Evolutionary conservation across 2,888 invertebrate genomes (phyloP), one percentile per base, ranked within the genome.

Genomic region (Parnassius apollo): DNA sequence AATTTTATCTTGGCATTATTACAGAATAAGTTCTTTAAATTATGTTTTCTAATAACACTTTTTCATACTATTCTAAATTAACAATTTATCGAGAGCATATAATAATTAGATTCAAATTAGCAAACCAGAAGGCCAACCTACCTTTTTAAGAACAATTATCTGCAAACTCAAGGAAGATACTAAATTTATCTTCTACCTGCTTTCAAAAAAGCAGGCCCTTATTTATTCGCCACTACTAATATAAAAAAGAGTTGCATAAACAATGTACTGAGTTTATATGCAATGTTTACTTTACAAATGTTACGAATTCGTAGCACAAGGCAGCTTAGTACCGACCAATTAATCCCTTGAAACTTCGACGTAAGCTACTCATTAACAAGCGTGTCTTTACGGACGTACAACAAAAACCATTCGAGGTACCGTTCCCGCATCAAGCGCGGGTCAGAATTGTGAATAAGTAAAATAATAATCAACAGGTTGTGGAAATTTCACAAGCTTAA

Each of bases 401-500:
- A 49, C 48, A 49, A 49, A 57, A 57, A 57, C 18, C 13, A 25
- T 49, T 57, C n/a, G 10, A 18, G 57, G 67, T 66, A 65, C 62
- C 56, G 59, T 61, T 53, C 55, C 18, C 25, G 57, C 53, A 52
- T 49, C 53, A 57, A 53, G 57, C 54, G 60, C 55, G 42, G 46
- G 8, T 49, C 12, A 49, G 50, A 62, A 53, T 66, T 59, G 62
- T 75, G 68, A 72, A 77, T 71, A 74, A 73, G 70, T 74, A 71
- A 75, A 73, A 71, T 66, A 35, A 64, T 70, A 67, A 73, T 75
- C 72, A 76, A 75, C 73, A 76, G 68, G 72, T 76, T 64, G 68
- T 13, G 22, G 54, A 54, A 62, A 58, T 9, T n/a, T 57, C 44
- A 46, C 46, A 35, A 53, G 44, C 18, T 42, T 51, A 49, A 49